Percentiles rank a stretch among this genome's conserved stretches.
These are phyloP conservation scores for Porites australiensis DNA, from an alignment of 64 coral and sea anemone species.

Conservation along the genomic window DNA sequence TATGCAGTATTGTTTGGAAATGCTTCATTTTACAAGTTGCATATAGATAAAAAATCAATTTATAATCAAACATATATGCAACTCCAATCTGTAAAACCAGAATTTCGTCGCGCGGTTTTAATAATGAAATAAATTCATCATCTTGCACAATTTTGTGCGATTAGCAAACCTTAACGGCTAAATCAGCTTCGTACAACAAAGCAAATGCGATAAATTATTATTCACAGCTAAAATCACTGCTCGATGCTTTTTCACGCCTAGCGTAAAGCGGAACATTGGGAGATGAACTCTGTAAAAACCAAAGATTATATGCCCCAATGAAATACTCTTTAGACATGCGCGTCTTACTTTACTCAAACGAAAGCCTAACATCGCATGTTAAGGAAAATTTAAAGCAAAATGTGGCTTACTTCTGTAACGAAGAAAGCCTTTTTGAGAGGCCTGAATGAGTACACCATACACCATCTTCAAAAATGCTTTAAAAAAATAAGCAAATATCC, in stretches of 20 bases:
- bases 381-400: background rate
- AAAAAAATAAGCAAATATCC: background rate
- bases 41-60: conserved; percentile 22
- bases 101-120: background rate
- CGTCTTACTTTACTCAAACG: conserved; percentile 32
- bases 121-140: background rate
- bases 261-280: conserved; percentile 1
- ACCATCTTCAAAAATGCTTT: no score
- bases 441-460: conserved; percentile 1
- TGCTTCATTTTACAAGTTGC: conserved; percentile 39
- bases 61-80: background rate
- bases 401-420: background rate
- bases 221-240: conserved; percentile 39
- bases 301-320: background rate
- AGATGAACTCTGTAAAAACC: background rate
- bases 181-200: conserved; percentile 12
- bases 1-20: conserved; percentile 1
- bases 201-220: conserved; percentile 47
- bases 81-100: conserved; percentile 37
- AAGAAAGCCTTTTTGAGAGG: background rate
- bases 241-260: conserved; percentile 24
- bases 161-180: conserved; percentile 7
- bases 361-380: conserved; percentile 25
- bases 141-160: conserved; percentile 3
- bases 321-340: background rate